Evolutionary conservation across 2,797 vertebrate species (phyloP).

Genomic region (Myotis myotis): DNA sequence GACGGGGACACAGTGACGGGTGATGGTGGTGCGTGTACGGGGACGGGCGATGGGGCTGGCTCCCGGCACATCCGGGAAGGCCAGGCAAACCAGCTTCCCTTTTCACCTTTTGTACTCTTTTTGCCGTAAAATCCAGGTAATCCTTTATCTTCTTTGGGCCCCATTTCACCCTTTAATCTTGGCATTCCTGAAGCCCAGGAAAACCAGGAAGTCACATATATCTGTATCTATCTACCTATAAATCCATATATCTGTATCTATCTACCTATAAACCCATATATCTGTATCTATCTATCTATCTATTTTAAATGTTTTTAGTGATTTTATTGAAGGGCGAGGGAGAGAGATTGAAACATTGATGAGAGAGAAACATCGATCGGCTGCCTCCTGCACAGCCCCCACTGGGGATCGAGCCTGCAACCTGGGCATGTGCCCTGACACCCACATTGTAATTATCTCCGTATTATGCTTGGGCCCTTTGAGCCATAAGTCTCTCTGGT

Average conservation of each 20-base stretch:
- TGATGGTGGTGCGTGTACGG: background rate
- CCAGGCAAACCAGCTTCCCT: too few relatives aligned
- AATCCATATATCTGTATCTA: too few relatives aligned
- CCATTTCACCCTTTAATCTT: slow-evolving; percentile 93
- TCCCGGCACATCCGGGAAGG: too few relatives aligned
- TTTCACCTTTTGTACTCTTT: slow-evolving; percentile 82
- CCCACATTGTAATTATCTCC: background rate
- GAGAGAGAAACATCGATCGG: background rate
- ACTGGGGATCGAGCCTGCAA: background rate
- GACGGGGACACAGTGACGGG: too few relatives aligned
- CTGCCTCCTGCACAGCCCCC: background rate
- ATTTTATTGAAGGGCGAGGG: background rate
- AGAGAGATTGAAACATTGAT: background rate
- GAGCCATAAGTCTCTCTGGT: background rate
- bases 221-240: too few relatives aligned
- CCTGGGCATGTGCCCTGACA: background rate
- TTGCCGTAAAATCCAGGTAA: slow-evolving; percentile 90
- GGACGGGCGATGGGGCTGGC: too few relatives aligned
- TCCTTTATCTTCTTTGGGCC: slow-evolving; percentile 90
- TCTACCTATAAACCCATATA: too few relatives aligned
- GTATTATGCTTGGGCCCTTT: background rate
- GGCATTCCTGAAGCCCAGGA: slow-evolving; percentile 89
- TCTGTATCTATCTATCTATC: too few relatives aligned
- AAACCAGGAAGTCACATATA: slow-evolving; percentile 86
- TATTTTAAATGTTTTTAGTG: too few relatives aligned